phyloP scores from a whole-genome alignment of 2,797 vertebrate genomes.

The Macropus fuliginosus region DNA sequence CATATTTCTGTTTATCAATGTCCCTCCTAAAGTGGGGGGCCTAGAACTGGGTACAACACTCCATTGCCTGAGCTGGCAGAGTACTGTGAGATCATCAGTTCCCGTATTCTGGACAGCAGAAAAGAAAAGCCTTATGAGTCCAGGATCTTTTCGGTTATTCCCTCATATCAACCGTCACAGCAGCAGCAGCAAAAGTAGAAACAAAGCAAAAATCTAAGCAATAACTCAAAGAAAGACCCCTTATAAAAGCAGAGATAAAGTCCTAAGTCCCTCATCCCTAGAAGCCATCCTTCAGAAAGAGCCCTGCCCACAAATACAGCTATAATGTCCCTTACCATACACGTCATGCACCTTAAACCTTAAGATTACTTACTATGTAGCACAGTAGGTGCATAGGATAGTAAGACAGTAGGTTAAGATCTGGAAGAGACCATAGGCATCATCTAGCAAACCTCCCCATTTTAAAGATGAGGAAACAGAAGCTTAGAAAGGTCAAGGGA shows the following conservation, averaged over 20 bases:
- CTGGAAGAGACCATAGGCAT: background rate
- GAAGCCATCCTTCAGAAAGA: background rate
- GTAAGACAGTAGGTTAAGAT: background rate
- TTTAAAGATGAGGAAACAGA: background rate
- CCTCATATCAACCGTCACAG: background rate
- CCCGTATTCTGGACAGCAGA: background rate
- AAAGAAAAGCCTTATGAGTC: background rate
- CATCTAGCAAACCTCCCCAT: no score
- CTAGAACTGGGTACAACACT: background rate
- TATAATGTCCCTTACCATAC: background rate
- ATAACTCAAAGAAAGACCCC: background rate
- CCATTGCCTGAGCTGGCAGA: background rate
- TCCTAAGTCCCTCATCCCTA: background rate
- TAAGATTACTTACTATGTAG: no score
- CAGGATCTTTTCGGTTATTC: background rate
- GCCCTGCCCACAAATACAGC: background rate
- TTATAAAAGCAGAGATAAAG: background rate
- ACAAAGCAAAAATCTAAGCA: background rate
- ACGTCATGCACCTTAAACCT: background rate
- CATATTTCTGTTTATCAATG: background rate
- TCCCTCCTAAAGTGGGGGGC: background rate
- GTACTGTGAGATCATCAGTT: background rate
- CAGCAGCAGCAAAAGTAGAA: background rate
- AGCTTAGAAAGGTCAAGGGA: background rate
- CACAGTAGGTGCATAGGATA: background rate